Evolutionary conservation across 2,797 vertebrate genomes (phyloP).

Genomic region (Rachycentron canadum): DNA sequence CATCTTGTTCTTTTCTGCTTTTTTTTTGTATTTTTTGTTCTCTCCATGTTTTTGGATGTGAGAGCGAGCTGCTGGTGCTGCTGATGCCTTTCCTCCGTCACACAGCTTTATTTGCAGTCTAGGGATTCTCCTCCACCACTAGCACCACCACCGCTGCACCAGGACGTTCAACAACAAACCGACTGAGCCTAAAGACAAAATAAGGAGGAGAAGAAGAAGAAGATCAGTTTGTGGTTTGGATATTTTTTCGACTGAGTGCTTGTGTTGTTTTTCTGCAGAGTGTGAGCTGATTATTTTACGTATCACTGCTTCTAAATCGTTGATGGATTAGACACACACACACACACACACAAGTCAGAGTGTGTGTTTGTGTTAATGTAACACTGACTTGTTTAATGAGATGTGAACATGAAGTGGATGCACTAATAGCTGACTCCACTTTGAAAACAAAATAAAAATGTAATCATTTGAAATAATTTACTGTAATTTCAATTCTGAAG

Average conservation of each 20-base stretch:
- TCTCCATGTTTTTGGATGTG: conserved; percentile 35
- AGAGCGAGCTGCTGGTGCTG: conserved; percentile 21
- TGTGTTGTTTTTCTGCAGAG: neutral
- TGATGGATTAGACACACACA: conserved; percentile 31
- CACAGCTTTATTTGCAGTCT: conserved; percentile 57
- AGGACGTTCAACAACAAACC: conserved; percentile 14
- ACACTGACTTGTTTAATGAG: neutral
- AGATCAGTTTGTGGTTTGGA: conserved; percentile 6
- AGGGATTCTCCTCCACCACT: conserved; percentile 53
- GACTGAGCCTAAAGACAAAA: no score
- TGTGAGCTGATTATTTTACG: conserved; percentile 1
- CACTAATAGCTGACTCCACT: neutral
- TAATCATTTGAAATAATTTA: neutral
- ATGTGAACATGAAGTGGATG: conserved; percentile 3
- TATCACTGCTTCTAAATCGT: conserved; percentile 12
- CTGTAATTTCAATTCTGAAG: no score
- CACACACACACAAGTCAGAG: conserved; percentile 2
- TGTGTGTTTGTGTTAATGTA: neutral
- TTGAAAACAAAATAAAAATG: neutral
- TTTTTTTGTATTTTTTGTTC: conserved; percentile 4
- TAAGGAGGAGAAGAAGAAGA: neutral
- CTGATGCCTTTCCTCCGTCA: conserved; percentile 61
- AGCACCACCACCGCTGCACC: neutral
- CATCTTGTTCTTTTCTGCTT: neutral
- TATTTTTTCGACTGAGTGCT: neutral